These are phyloP conservation scores for Leucoma salicis DNA, from an alignment of 2,888 invertebrate genomes.

Conservation along the genomic window DNA sequence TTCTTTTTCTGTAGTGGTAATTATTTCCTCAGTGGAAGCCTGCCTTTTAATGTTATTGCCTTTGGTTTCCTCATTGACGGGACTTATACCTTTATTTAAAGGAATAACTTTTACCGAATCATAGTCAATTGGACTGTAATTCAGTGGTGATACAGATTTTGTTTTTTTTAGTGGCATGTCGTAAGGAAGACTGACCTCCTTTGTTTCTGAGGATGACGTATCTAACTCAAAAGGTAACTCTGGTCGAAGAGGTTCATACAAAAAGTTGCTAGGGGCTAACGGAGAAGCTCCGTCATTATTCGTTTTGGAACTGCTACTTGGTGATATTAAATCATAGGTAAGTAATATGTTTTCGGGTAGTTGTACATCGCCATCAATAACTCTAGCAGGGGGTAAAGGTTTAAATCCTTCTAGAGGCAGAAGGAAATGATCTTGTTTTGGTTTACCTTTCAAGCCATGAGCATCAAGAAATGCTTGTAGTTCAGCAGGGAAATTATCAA, in stretches of 20 bases:
- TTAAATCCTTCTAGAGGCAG: conserved; percentile 73
- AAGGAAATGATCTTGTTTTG: conserved; percentile 65
- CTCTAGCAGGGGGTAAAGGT: conserved; percentile 64
- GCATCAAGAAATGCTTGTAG: conserved; percentile 67
- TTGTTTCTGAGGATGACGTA: conserved; percentile 62
- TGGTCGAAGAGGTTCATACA: conserved; percentile 65
- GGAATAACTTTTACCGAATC: conserved; percentile 73
- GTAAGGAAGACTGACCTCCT: conserved; percentile 56
- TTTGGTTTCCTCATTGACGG: conserved; percentile 49
- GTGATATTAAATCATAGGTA: conserved; percentile 65
- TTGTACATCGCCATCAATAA: conserved; percentile 64
- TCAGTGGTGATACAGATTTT: conserved; percentile 47
- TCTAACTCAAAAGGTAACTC: conserved; percentile 66
- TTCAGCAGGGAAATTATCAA: conserved; percentile 59
- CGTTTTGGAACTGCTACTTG: conserved; percentile 41
- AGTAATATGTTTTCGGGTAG: conserved; percentile 71
- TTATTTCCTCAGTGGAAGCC: conserved; percentile 15
- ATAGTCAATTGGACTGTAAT: conserved; percentile 67
- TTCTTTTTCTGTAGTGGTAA: conserved; percentile 21
- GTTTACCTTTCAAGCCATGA: conserved; percentile 63
- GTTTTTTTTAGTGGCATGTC: conserved; percentile 62
- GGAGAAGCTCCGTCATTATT: conserved; percentile 34
- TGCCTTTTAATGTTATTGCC: conserved; percentile 60
- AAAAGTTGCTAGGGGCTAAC: conserved; percentile 52
- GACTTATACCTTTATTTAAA: conserved; percentile 60